Base-by-base conservation (phyloP, 2,888 invertebrate species). In the Schizaphis graminum region DNA sequence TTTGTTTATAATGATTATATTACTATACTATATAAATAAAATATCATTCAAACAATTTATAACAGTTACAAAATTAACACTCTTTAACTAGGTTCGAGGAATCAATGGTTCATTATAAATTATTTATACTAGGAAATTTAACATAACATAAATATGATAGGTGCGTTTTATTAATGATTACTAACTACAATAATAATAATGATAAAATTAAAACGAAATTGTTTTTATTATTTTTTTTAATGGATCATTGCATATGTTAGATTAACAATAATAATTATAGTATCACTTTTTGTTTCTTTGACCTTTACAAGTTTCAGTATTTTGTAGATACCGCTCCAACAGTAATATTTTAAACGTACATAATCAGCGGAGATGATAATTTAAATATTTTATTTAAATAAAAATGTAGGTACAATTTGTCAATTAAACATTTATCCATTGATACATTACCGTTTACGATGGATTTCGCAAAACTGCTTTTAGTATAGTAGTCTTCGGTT, bases 201-300 rank as follows among this genome's bases (percentile, higher is more conserved):
- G 47, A 87, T 8, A 4, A n/a, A 56, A 85, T 57, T 21, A 53
- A 67, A 87, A 47, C 35, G 35, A 88, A 87, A 35, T 87, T 87
- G 10, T 87, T 87, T 44, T 87, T n/a, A 92, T 92, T 92, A 35
- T 26, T 61, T 16, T 16, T 85, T 41, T 41, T 11, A 49, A 49
- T 53, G 24, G 8, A 28, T 61, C 44, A 44, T 5, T 28, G 11
- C 7, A 41, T 49, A 35, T 16, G 24, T n/a, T 16, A 13, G 47
- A 35, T 61, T 49, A 35, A 28, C 61, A 87, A 67, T 67, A 87
- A 67, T 67, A 16, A 53, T 53, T 3, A n/a, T 26, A 44, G 28
- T 41, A 77, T 67, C n/a, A 49, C 49, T 67, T 92, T 87, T 35
- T 67, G 86, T 92, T 67, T 61, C 47, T 47, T 49, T 67, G 49